A percentile compares a stretch with the other conserved stretches of the same genome.
Conservation (phyloP, 2,113 vertebrate species). For the Myotis davidii region DNA sequence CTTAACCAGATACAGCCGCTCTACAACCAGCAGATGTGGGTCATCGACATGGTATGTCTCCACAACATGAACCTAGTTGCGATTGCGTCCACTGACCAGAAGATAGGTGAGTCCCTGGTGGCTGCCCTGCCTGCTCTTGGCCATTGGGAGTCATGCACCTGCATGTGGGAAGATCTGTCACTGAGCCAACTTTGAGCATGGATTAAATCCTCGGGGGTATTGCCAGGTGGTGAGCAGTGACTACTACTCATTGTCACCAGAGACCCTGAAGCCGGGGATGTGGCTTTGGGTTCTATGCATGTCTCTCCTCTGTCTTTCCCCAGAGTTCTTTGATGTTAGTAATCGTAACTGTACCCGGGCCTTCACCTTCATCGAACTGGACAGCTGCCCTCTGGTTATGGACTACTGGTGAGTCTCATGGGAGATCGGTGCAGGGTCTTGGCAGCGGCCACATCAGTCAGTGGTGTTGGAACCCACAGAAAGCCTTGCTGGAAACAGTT, state of each 20-base stretch:
- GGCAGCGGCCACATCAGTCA: background rate
- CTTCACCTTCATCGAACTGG: slow-evolving; percentile 69
- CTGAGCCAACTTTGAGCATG: rapidly evolving
- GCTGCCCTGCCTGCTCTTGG: background rate
- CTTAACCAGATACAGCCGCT: slow-evolving; percentile 5
- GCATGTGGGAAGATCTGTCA: background rate
- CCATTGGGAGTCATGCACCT: rapidly evolving
- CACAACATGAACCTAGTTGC: slow-evolving; percentile 72
- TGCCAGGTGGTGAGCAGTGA: background rate
- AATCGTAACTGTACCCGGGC: slow-evolving; percentile 73
- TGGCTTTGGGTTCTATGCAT: background rate
- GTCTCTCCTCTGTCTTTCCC: slow-evolving; percentile 8
- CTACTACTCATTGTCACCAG: background rate
- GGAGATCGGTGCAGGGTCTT: background rate
- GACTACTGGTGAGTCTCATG: slow-evolving; percentile 72
- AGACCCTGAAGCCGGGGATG: rapidly evolving
- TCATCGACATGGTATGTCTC: slow-evolving; percentile 75
- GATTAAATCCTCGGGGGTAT: background rate
- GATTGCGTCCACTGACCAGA: slow-evolving; percentile 56
- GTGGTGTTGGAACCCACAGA: background rate
- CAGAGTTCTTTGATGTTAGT: slow-evolving; percentile 80
- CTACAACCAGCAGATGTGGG: slow-evolving; percentile 54
- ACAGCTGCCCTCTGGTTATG: slow-evolving; percentile 81
- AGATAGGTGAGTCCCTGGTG: slow-evolving; percentile 47
- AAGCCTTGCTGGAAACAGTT: background rate